Evolutionary conservation across 35 echinoderm and acorn worm species (phyloP).

Genomic region (Stichopus chloronotus): DNA sequence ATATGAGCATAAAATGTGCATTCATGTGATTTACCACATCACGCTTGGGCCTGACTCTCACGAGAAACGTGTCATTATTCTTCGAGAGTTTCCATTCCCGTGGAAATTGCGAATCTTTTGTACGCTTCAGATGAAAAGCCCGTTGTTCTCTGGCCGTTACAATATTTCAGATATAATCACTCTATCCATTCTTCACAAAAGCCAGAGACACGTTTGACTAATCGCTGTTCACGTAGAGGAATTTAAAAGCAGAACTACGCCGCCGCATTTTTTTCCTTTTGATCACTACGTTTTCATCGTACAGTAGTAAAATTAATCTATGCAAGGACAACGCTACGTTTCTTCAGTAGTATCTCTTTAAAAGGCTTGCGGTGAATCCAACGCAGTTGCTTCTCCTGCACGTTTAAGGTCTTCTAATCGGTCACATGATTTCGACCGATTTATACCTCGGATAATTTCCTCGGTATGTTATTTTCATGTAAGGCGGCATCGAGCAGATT

Average conservation of each 20-base stretch:
- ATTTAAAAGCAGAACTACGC: constrained; percentile 4
- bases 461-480: background rate
- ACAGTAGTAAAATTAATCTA: background rate
- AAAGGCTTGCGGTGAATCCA: too few species aligned
- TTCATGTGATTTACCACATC: background rate
- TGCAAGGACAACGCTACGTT: too few species aligned
- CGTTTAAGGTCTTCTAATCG: background rate
- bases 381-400: too few species aligned
- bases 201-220: background rate
- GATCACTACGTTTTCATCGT: background rate
- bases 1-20: background rate
- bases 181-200: constrained; percentile 15
- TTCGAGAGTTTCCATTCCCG: background rate
- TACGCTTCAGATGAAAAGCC: background rate
- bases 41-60: background rate
- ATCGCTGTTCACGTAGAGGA: background rate
- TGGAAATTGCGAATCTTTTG: background rate
- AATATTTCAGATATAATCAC: background rate
- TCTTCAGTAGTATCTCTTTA: too few species aligned
- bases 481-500: too few species aligned
- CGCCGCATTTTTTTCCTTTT: background rate
- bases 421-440: background rate
- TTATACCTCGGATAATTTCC: background rate
- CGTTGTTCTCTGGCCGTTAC: background rate
- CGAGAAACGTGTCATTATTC: background rate